Evolutionary conservation across 2,888 invertebrate species (phyloP).

Genomic region (Hecatera dysodea): DNA sequence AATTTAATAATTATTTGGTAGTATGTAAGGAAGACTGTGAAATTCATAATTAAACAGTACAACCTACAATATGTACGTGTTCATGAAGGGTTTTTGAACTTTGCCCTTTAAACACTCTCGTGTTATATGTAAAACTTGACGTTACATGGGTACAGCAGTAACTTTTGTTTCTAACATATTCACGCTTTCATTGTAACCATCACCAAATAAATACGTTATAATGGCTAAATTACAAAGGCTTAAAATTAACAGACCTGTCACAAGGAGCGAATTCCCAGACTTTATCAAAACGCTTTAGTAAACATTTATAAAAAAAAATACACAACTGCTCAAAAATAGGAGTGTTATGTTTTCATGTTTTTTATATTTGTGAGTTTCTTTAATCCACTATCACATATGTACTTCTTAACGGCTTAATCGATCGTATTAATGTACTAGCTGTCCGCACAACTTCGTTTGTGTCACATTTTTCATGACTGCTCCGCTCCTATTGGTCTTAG

Average conservation of each 20-base stretch:
- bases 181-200: neutral
- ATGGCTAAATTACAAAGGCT: neutral
- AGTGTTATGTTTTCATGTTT: too few species aligned
- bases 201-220: neutral
- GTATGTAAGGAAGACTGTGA: neutral
- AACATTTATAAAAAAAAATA: too few species aligned
- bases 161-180: neutral
- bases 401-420: too few species aligned
- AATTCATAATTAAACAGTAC: constrained; percentile 3
- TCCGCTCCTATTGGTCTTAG: too few species aligned
- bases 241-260: neutral
- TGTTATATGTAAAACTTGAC: neutral
- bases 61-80: neutral
- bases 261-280: neutral
- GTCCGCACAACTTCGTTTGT: too few species aligned
- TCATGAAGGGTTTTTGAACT: constrained; percentile 11
- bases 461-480: too few species aligned
- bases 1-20: too few species aligned
- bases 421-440: too few species aligned
- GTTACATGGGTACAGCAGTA: neutral
- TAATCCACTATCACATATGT: too few species aligned
- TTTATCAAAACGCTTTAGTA: too few species aligned
- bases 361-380: too few species aligned
- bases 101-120: neutral
- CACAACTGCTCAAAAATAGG: too few species aligned